Evolutionary conservation across 2,888 invertebrate species (phyloP), one percentile per base, ranked within the genome.

Genomic region (Adelognathus sp.): DNA sequence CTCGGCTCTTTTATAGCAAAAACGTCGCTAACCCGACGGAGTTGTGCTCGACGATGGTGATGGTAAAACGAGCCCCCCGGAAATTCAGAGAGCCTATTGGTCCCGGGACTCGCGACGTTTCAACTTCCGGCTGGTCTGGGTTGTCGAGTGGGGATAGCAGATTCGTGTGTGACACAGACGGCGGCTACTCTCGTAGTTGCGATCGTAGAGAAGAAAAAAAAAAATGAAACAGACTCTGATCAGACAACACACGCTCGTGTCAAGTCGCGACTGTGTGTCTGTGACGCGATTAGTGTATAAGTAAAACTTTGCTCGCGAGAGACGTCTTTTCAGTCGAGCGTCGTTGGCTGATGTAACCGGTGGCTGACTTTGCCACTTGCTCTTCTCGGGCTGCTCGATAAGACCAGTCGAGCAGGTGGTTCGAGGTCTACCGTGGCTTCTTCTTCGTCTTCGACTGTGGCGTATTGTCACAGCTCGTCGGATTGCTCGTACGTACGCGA

Each of bases 91-190:
- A 66, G 41, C 63, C 58, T 71, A 80, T 81, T 80, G 80, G 78
- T 56, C 41, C n/a, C 66, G 67, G 52, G 14, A 7, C 56, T 31
- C 18, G 24, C 50, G 66, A 60, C 33, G 64, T 64, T 61, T n/a
- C 56, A 21, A 79, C 73, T 81, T 82, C 78, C 82, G 77, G 77
- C 60, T 58, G 50, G 7, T 41, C 78, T 81, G 77, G 77, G 54
- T 58, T 44, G 7, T 41, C 18, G 21, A 14, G 39, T 46, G 39
- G 64, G 39, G 44, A 36, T 73, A n/a, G n/a, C n/a, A n/a, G n/a
- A n/a, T n/a, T n/a, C n/a, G n/a, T n/a, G 29, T 73, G 56, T 79
- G 60, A 70, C 67, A 60, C 46, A 52, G 33, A 58, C 52, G 52
- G 41, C 33, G n/a, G n/a, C n/a, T n/a, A n/a, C n/a, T n/a, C n/a